Evolutionary conservation across 2,888 invertebrate species (phyloP), one percentile per base, ranked within the genome.

Genomic region (Drosophila setosimentum): DNA sequence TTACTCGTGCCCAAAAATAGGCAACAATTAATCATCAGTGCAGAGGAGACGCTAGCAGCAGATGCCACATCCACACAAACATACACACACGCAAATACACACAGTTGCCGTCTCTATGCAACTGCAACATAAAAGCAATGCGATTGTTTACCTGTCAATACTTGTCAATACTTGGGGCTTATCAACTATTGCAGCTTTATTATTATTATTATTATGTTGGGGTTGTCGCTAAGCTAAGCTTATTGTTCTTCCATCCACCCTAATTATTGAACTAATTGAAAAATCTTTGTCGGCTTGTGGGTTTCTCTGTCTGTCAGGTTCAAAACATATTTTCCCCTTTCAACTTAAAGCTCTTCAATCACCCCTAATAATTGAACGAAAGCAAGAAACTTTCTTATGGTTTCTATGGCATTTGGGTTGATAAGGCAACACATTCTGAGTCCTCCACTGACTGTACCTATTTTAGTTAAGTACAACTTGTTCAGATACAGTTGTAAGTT

Each of bases 1-100:
- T 83, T 79, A 67, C 42, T 11, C 73, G 71, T 68, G 66, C 70
- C 78, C 61, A 62, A 69, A 67, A 76, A 51, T 63, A 49, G 63
- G 73, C 71, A 59, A 68, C 73, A 57, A 87, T 86, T 89, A 88
- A 86, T 89, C 85, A 89, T 78, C 57, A 82, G 80, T 69, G 71
- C 63, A 30, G 59, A 71, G 59, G 73, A 79, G 71, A 51, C 45
- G 24, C 82, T 62, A 37, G 69, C 70, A 73, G 74, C 86, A 86
- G 82, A 78, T 81, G 82, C 48, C 50, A 24, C 72, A 63, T n/a
- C 16, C 60, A 59, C 27, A 37, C 55, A 40, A 54, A 53, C 16
- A 32, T n/a, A 59, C n/a, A 35, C 42, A 42, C 51, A 64, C n/a
- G 21, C 32, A 35, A 32, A 57, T 7, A 21, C 63, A 40, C 48